Evolutionary conservation across 2,888 invertebrate genomes (phyloP).

Genomic region (Hypercompe scribonia): DNA sequence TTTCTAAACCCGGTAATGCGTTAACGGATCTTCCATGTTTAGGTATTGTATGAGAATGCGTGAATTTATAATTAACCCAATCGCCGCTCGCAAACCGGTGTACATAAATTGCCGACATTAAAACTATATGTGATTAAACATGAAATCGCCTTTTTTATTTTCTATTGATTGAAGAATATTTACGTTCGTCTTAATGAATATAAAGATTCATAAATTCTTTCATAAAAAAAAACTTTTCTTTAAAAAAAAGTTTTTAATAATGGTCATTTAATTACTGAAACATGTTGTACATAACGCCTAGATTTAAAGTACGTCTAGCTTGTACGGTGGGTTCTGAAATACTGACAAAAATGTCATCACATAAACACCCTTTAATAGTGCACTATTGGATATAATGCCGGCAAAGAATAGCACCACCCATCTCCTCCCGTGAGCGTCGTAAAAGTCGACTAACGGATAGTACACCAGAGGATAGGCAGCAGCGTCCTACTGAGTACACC

Average conservation of each 20-base stretch:
- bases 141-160: conserved; percentile 53
- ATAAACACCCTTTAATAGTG: too few species aligned
- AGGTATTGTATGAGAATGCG: conserved; percentile 16
- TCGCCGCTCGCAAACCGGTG: conserved; percentile 44
- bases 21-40: conserved; percentile 8
- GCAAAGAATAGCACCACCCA: too few species aligned
- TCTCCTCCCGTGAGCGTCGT: too few species aligned
- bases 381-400: too few species aligned
- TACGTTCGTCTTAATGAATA: conserved; percentile 40
- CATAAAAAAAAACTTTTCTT: conserved; percentile 3
- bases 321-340: not conserved
- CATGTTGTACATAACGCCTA: not conserved
- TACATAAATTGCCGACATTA: conserved; percentile 65
- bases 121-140: conserved; percentile 57
- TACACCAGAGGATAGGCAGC: too few species aligned
- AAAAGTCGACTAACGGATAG: too few species aligned
- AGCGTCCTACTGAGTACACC: too few species aligned
- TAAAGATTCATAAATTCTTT: conserved; percentile 13
- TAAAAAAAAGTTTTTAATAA: not conserved
- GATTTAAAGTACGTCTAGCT: not conserved
- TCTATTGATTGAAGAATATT: conserved; percentile 44
- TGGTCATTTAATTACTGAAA: not conserved
- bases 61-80: conserved; percentile 41
- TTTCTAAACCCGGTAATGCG: not conserved
- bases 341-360: too few species aligned